Base-by-base conservation (phyloP, 2,888 invertebrate genomes). In the Dryobota labecula region DNA sequence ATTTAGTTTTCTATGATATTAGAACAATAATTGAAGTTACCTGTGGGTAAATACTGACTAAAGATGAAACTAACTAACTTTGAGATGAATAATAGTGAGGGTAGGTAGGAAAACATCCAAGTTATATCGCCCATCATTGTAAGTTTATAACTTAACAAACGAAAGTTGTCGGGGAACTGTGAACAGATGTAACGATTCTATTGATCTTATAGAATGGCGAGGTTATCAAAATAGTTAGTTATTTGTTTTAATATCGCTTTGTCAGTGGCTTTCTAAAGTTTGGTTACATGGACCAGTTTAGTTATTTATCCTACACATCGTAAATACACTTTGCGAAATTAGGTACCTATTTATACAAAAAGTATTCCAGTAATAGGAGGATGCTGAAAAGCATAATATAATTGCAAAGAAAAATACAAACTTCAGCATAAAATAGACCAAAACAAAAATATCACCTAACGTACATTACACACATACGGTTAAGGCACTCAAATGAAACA, bases 71-170 rank as follows among this genome's bases (percentile, higher is more conserved):
- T 60, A 60, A 72, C 65, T 74, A 75, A 80, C 67, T 80, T 76
- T 51, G 66, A 54, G 68, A 75, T 81, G 84, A 83, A 84, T 81
- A 78, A 84, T 70, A 76, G 70, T 53, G 30, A 57, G 58, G 65
- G 71, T 68, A 61, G 78, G 43, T 84, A 67, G 67, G 72, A 81
- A 76, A 84, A 84, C 76, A 83, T 70, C 54, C 60, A 83, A 83
- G 76, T 83, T 73, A 84, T 80, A 80, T 78, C 66, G 74, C 68
- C 66, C 63, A 79, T 70, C 69, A 73, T 69, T 53, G 57, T 69
- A 76, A 81, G 68, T 83, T 83, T 66, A 78, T 72, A 74, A 73
- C 65, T 81, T 63, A 68, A 76, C 70, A 78, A 74, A 78, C 58
- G 72, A 81, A 83, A 81, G 69, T 81, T 83, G 54, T 70, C 36